Percentiles rank a stretch among this genome's conserved stretches.
These are phyloP conservation scores for Anguilla obscura DNA, from an alignment of 2,797 vertebrate genomes.

Conservation along the genomic window DNA sequence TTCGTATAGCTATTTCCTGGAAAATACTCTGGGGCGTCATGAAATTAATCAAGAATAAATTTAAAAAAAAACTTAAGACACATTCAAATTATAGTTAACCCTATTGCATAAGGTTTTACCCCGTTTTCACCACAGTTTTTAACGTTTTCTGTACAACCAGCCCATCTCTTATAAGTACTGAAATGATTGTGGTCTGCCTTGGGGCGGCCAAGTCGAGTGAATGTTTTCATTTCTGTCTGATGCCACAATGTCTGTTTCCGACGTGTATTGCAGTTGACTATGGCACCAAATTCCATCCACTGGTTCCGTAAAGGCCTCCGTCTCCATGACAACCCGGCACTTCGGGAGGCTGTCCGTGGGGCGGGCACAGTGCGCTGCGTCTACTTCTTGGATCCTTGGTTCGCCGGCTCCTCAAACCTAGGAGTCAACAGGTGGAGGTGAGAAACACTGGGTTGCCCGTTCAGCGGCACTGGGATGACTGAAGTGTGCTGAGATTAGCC, in stretches of 20 bases:
- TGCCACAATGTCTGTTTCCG: not conserved
- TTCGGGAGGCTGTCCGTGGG: slow-evolving; percentile 50
- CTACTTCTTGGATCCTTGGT: slow-evolving; percentile 63
- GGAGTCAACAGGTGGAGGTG: slow-evolving; percentile 63
- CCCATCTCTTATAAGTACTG: not conserved
- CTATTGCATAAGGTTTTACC: too few species aligned
- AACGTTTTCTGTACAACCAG: not conserved
- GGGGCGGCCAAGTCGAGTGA: not conserved
- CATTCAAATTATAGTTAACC: too few species aligned
- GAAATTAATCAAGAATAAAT: too few species aligned
- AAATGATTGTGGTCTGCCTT: not conserved
- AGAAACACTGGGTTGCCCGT: slow-evolving; percentile 1
- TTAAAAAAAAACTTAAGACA: too few species aligned
- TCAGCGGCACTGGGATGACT: not conserved
- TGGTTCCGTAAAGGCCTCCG: slow-evolving; percentile 63
- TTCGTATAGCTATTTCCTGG: too few species aligned
- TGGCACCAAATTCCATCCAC: slow-evolving; percentile 54
- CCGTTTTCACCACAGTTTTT: too few species aligned
- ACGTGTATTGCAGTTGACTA: not conserved
- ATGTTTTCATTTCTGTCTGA: not conserved
- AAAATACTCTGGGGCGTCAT: too few species aligned
- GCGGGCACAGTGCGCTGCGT: slow-evolving; percentile 52
- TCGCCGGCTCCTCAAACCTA: slow-evolving; percentile 58
- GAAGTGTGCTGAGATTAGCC: not conserved
- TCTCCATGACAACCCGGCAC: slow-evolving; percentile 58